Evolutionary conservation across 1,140 invertebrate species (phyloP), one percentile per base, ranked within the genome.

Genomic region (Diachasma alloeum): DNA sequence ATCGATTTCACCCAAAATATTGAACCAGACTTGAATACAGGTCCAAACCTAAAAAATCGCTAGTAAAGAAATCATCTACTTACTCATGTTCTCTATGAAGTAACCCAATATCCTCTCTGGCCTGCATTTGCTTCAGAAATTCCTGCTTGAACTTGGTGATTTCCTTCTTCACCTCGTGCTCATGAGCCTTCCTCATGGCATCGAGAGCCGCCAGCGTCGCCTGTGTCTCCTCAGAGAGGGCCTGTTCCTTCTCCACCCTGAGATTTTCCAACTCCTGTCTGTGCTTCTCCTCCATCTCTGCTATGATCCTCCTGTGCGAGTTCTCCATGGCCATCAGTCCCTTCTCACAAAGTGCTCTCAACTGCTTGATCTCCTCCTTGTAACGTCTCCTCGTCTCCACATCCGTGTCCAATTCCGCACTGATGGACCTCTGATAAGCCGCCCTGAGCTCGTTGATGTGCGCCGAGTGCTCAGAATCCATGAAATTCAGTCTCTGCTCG

Each of bases 181-280:
- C 95, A 86, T 98, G 97, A 0, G 96, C 96, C 87, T 97, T 97
- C 48, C 96, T 92, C 94, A 98, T 97, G 4, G 96, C 96, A 87
- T 98, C 97, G 72, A 98, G 88, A 15, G 97, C 96, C 78, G 93
- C 92, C 70, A 95, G 83, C 31, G 94, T 95, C 4, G 94, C 94
- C 87, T 96, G 95, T 6, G 96, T 97, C 89, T 97, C 96, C 87
- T 97, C 96, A 15, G 95, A 95, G 36, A 97, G 86, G 4, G 95
- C 96, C 80, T 96, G 95, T 84, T 97, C 96, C 85, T 97, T 97
- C 82, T 97, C 96, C 42, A 94, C 88, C 87, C 93, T 90, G 59
- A 95, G 87, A 76, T 92, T 91, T 71, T 94, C 92, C 26, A 95
- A 82, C 85, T 97, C 96, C 74, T 93, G 91, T 56, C 93, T 91